These are phyloP conservation scores for Choristoneura rosaceana DNA, from an alignment of 2,888 invertebrate species.

Conservation along the genomic window DNA sequence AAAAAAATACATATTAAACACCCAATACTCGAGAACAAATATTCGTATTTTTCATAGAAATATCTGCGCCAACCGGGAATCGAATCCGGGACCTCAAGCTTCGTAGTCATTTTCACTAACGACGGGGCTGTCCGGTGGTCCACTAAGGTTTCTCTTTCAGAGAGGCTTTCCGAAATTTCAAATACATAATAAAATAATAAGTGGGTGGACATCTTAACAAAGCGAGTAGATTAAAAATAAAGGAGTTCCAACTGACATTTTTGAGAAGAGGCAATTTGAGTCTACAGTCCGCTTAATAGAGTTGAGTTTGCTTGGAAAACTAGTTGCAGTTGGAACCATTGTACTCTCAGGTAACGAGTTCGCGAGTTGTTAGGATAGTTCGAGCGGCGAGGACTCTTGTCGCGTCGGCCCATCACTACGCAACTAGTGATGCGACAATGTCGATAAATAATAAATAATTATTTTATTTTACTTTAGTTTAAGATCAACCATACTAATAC, in stretches of 20 bases:
- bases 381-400: constrained; percentile 23
- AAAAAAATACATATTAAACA: too few species aligned
- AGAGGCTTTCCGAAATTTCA: not conserved
- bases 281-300: not conserved
- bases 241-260: not conserved
- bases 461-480: too few species aligned
- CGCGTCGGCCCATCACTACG: constrained; percentile 29
- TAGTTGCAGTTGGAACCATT: not conserved
- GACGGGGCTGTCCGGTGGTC: too few species aligned
- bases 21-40: too few species aligned
- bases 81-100: too few species aligned
- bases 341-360: constrained; percentile 8
- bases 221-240: not conserved
- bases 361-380: constrained; percentile 36
- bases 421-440: constrained; percentile 7
- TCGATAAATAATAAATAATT: not conserved
- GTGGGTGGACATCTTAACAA: constrained; percentile 28
- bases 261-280: not conserved
- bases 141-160: too few species aligned
- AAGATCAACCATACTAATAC: too few species aligned
- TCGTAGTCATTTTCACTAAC: too few species aligned
- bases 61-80: too few species aligned
- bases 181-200: constrained; percentile 26
- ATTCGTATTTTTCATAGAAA: too few species aligned
- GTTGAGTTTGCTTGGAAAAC: not conserved